A percentile compares a stretch with the other conserved stretches of the same genome.
phyloP scores from a whole-genome alignment of 2,888 invertebrate genomes.

The Troides oblongomaculatus region DNA sequence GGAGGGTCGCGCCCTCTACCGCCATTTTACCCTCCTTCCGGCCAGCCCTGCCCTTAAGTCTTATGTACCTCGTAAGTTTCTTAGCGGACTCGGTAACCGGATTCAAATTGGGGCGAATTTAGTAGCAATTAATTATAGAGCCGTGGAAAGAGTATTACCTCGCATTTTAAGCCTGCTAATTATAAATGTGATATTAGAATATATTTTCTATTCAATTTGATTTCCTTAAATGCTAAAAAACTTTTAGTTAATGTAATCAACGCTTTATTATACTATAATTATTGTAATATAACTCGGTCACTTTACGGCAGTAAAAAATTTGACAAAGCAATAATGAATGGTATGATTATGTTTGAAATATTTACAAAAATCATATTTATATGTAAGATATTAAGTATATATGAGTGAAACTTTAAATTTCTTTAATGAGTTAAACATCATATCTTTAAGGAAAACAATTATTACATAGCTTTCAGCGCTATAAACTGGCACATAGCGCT shows the following conservation, averaged over 20 bases:
- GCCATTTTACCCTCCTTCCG: slow-evolving; percentile 78
- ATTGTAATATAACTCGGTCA: no score
- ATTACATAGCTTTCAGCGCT: slow-evolving; percentile 46
- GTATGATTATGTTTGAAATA: no score
- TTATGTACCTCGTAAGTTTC: slow-evolving; percentile 80
- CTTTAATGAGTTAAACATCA: neutral
- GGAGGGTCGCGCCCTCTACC: slow-evolving; percentile 75
- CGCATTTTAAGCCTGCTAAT: slow-evolving; percentile 43
- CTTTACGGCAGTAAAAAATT: no score
- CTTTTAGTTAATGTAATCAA: no score
- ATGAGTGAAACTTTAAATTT: neutral
- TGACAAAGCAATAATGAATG: no score
- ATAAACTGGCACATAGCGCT: slow-evolving; percentile 75
- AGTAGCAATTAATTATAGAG: slow-evolving; percentile 80
- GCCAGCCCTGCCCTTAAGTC: slow-evolving; percentile 79
- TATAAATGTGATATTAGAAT: neutral
- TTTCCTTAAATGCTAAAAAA: neutral
- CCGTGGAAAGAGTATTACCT: slow-evolving; percentile 65
- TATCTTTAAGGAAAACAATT: slow-evolving; percentile 19
- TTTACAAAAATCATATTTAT: neutral
- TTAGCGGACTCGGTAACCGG: slow-evolving; percentile 78
- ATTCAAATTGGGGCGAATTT: slow-evolving; percentile 80
- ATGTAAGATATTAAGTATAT: neutral
- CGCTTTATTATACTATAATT: no score
- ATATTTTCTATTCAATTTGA: neutral